These are phyloP conservation scores for Micromys minutus DNA, from an alignment of 2,113 vertebrate species.

Conservation along the genomic window DNA sequence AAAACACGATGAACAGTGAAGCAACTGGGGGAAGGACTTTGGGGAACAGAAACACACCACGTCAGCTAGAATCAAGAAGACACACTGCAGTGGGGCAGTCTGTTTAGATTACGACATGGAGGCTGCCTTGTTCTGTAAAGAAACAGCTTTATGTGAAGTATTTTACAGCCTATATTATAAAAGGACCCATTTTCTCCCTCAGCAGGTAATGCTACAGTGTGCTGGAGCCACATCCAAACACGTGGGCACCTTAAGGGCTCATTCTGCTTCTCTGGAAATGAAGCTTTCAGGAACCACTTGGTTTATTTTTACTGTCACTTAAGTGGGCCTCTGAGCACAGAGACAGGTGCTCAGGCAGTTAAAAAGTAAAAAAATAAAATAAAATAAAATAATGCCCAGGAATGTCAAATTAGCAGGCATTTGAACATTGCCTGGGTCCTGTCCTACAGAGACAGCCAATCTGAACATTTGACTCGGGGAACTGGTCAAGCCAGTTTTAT, in stretches of 20 bases:
- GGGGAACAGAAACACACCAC: background rate
- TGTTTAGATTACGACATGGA: background rate
- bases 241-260: background rate
- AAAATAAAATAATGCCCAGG: too few species aligned
- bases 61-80: conserved; percentile 4
- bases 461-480: conserved; percentile 51
- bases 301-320: conserved; percentile 64
- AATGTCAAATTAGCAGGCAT: conserved; percentile 62
- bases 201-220: background rate
- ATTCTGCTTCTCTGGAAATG: conserved; percentile 40
- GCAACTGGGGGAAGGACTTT: background rate
- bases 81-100: background rate
- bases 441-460: conserved; percentile 42
- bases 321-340: conserved; percentile 33
- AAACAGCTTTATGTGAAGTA: conserved; percentile 22
- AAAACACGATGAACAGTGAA: background rate
- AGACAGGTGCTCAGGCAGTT: conserved; percentile 40
- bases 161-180: conserved; percentile 33
- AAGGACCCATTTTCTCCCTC: background rate
- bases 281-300: conserved; percentile 50
- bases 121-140: conserved; percentile 19
- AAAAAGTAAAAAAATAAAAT: conserved; percentile 60
- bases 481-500: conserved; percentile 66
- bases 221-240: background rate
- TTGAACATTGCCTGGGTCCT: background rate